Evolutionary conservation across 2,888 invertebrate species (phyloP).

Genomic region (Brassicogethes aeneus): DNA sequence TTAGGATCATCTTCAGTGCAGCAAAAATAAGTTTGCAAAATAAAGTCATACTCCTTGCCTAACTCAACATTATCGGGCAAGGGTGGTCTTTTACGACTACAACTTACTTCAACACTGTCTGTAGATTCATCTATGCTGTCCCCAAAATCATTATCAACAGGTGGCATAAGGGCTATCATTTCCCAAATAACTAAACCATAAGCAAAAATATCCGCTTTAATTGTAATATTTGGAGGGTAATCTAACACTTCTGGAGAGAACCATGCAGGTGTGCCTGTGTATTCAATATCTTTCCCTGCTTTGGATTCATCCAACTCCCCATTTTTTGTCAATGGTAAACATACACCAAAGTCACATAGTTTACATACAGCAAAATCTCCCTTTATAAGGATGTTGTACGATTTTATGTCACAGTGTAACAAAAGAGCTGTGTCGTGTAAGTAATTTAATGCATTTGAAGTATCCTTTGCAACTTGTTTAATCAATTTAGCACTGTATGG

Average conservation of each 20-base stretch:
- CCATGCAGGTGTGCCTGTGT: conserved; percentile 72
- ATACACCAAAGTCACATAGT: conserved; percentile 80
- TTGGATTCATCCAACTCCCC: conserved; percentile 50
- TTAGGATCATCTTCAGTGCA: conserved; percentile 56
- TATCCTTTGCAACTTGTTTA: conserved; percentile 56
- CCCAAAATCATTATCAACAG: conserved; percentile 36
- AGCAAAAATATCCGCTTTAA: conserved; percentile 72
- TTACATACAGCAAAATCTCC: conserved; percentile 67
- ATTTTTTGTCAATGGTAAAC: conserved; percentile 56
- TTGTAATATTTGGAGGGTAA: conserved; percentile 48
- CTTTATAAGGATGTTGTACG: conserved; percentile 71
- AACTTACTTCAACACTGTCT: conserved; percentile 24
- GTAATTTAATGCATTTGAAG: conserved; percentile 65
- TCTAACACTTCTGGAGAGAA: conserved; percentile 69
- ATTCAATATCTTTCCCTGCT: conserved; percentile 45
- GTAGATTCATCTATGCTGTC: conserved; percentile 36
- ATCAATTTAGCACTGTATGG: conserved; percentile 57
- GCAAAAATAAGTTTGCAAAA: conserved; percentile 60
- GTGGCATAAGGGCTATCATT: conserved; percentile 65
- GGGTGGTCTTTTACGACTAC: conserved; percentile 53
- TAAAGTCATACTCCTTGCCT: conserved; percentile 49
- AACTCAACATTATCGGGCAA: conserved; percentile 52
- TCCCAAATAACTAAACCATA: conserved; percentile 74
- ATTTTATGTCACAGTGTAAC: conserved; percentile 78
- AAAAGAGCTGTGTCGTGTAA: conserved; percentile 62